Evolutionary conservation across 2,113 vertebrate species (phyloP).

Genomic region (Paramisgurnus dabryanus): DNA sequence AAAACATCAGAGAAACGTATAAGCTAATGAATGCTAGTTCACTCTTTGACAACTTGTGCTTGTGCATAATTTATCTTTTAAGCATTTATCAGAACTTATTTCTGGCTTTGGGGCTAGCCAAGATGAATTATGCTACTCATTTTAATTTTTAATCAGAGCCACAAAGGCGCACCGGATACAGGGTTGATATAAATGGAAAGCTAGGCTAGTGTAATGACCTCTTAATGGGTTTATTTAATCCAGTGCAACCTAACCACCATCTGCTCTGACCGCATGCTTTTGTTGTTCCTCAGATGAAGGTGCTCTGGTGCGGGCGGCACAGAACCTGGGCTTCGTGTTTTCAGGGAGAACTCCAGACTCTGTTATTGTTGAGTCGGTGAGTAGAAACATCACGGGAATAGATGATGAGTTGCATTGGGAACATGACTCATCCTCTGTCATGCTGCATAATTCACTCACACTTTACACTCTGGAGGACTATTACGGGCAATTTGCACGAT

Average conservation of each 20-base stretch:
- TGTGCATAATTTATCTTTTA: conserved; percentile 22
- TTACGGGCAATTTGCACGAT: conserved; percentile 6
- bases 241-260: background rate
- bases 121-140: background rate
- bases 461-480: conserved; percentile 25
- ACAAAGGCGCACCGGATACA: background rate
- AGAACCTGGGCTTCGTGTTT: conserved; percentile 88
- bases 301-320: conserved; percentile 92
- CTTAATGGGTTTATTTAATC: background rate
- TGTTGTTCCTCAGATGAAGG: conserved; percentile 84
- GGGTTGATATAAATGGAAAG: background rate
- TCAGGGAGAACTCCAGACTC: conserved; percentile 93
- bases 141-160: conserved; percentile 11
- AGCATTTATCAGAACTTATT: conserved; percentile 10
- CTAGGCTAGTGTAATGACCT: background rate
- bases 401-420: conserved; percentile 18
- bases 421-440: conserved; percentile 28
- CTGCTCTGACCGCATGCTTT: background rate
- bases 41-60: conserved; percentile 3
- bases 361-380: conserved; percentile 91
- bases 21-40: conserved; percentile 2
- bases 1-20: background rate
- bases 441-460: conserved; percentile 26
- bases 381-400: conserved; percentile 53
- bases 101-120: background rate